Percentiles rank a stretch among this genome's conserved stretches.
Evolutionary conservation across 2,888 invertebrate species (phyloP).

Genomic region (Gymnocheta viridis): DNA sequence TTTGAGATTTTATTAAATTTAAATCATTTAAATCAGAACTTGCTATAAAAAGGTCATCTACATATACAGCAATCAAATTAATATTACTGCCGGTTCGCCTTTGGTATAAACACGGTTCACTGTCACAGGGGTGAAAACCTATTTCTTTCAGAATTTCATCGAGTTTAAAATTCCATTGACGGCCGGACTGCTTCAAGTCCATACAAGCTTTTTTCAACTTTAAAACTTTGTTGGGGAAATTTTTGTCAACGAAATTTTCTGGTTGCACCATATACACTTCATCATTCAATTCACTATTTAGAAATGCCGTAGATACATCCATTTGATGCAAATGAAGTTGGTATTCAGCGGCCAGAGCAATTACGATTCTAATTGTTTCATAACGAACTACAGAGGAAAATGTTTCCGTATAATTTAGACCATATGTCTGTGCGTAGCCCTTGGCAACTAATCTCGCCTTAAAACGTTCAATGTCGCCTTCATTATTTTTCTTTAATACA

Average conservation of each 20-base stretch:
- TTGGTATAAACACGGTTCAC: conserved; percentile 64
- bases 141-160: conserved; percentile 59
- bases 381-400: conserved; percentile 68
- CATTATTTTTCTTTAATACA: neutral
- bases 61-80: conserved; percentile 67
- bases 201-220: conserved; percentile 68
- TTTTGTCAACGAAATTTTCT: conserved; percentile 45
- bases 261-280: conserved; percentile 64
- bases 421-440: conserved; percentile 57
- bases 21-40: conserved; percentile 61
- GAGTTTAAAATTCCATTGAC: conserved; percentile 66
- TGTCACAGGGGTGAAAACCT: conserved; percentile 58
- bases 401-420: conserved; percentile 61
- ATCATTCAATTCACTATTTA: conserved; percentile 60
- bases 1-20: conserved; percentile 51
- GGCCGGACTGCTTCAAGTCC: conserved; percentile 70
- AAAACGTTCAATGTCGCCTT: conserved; percentile 11
- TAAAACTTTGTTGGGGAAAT: conserved; percentile 35
- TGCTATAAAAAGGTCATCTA: conserved; percentile 65
- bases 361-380: conserved; percentile 64
- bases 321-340: conserved; percentile 67
- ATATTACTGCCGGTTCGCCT: conserved; percentile 36
- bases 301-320: conserved; percentile 65
- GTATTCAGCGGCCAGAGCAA: conserved; percentile 67
- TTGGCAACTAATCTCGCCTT: conserved; percentile 60